phyloP scores from a whole-genome alignment of 64 coral and sea anemone species.

The Platygyra sinensis region DNA sequence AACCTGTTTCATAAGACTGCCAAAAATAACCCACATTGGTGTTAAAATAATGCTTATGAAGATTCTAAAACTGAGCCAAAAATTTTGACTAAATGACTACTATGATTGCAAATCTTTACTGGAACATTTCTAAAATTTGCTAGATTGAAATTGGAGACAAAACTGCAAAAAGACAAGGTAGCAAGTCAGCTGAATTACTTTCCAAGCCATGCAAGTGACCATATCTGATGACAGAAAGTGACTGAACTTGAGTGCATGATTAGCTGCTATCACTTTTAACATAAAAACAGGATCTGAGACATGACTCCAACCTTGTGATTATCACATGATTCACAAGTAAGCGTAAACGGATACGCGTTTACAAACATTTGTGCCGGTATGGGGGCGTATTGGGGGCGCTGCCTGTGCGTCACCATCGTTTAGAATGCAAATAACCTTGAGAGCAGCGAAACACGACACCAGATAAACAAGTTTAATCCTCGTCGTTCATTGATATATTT shows the following conservation, averaged over 20 bases:
- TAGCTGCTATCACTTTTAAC: no score
- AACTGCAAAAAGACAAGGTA: not conserved
- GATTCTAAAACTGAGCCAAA: not conserved
- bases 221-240: not conserved
- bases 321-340: not conserved
- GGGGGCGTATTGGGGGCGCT: constrained; percentile 76
- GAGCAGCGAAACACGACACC: not conserved
- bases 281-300: not conserved
- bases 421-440: not conserved
- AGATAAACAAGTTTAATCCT: not conserved
- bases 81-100: not conserved
- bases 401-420: constrained; percentile 73
- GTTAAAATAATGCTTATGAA: not conserved
- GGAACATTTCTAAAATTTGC: not conserved
- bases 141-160: not conserved
- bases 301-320: not conserved
- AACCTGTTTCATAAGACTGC: not conserved
- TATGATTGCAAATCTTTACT: not conserved
- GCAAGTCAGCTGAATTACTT: not conserved
- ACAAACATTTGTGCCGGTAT: not conserved
- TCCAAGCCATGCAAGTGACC: not conserved
- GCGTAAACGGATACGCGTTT: not conserved
- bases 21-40: not conserved
- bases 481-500: not conserved
- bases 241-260: no score